Evolutionary conservation across 1,140 invertebrate species (phyloP).

Genomic region (Drosophila chauvacae): DNA sequence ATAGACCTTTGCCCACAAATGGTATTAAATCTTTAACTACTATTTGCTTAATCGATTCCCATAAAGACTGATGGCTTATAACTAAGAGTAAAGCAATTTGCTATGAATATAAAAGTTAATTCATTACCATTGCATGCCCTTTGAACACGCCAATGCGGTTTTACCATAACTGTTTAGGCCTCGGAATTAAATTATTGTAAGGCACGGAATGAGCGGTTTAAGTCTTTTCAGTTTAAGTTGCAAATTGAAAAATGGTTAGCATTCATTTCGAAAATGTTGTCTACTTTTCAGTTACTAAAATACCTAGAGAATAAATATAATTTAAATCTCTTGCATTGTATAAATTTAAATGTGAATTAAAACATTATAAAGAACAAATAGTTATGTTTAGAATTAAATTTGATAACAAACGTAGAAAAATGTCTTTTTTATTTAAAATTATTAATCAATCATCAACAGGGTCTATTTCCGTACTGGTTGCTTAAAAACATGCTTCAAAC

Average conservation of each 20-base stretch:
- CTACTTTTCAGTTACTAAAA: not conserved
- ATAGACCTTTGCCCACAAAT: not conserved
- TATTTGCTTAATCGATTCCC: not conserved
- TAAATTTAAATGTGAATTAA: no score
- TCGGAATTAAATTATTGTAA: not conserved
- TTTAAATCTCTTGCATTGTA: no score
- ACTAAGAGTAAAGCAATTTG: not conserved
- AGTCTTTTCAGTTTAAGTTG: not conserved
- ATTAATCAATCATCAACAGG: not conserved
- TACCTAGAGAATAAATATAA: not conserved
- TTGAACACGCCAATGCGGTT: conserved; percentile 3
- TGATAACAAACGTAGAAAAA: no score
- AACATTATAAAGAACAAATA: no score
- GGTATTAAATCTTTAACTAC: not conserved
- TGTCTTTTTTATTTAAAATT: not conserved
- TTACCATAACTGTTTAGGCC: not conserved
- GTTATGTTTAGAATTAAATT: no score
- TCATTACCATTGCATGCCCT: conserved; percentile 2
- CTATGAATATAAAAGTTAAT: conserved; percentile 1
- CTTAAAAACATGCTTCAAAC: not conserved
- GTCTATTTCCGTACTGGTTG: not conserved
- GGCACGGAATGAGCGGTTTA: not conserved
- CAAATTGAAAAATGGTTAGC: not conserved
- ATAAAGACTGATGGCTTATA: not conserved
- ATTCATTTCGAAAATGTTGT: not conserved